Base-by-base conservation (phyloP, 2,113 vertebrate genomes). In the Nansenia antarctica region DNA sequence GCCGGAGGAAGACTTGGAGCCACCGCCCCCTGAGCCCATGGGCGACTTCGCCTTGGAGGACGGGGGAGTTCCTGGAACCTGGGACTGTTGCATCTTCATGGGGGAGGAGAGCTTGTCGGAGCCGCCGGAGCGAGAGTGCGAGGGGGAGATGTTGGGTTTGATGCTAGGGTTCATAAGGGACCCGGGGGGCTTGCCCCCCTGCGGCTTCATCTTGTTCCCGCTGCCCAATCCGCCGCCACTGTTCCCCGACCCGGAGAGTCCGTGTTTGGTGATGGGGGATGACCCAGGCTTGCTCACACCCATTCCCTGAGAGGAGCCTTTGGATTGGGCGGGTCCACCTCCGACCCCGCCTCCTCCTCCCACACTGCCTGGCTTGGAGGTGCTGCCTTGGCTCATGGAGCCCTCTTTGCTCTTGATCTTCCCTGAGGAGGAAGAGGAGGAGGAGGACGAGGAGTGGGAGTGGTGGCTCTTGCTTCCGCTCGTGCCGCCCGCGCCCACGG, bases 81-180 rank as follows among this genome's bases (percentile, higher is more conserved):
- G 91, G 22, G 90, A 89, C 69, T 92, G 91, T 76, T 91, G 90
- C 54, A 96, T 95, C 63, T 99, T 99, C 96, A 98, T 93, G 53
- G 97, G 96, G 62, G 97, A 98, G 52, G 96, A 94, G 49, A 98
- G 88, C 82, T 99, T 99, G 63, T 99, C 98, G 34, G 94, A 91
- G 70, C 92, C 91, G 0, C 95, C 92, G 52, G 95, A 94, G 60
- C 97, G 95, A 5, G 98, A 99, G 84, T 99, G 97, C 30, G 97
- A 99, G 0, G 98, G 98, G 32, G 98, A 98, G 82, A 99, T 98
- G 87, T 98, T 99, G 71, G 96, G 96, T 85, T 99, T 99, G 65
- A 98, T 93, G 86, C 91, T 95, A 69, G 98, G 95, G 87, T 98
- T 99, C 92, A 98, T 96, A 59, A 99, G 94, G 26, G 93, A 93